phyloP scores from a whole-genome alignment of 2,888 invertebrate genomes.

The Cantharis lateralis region DNA sequence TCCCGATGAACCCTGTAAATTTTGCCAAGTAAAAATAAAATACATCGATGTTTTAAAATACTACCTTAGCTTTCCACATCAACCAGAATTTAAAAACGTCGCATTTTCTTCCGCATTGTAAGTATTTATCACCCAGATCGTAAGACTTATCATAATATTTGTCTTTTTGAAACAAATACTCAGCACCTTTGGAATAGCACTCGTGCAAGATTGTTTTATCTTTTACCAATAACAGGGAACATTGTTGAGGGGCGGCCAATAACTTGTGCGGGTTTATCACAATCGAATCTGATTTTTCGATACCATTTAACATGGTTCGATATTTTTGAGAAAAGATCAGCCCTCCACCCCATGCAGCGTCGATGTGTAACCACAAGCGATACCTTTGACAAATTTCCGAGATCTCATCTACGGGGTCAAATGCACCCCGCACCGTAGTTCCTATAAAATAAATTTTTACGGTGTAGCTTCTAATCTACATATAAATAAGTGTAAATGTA shows the following conservation, averaged over 20 bases:
- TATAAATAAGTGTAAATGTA: background rate
- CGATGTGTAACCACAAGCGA: constrained; percentile 63
- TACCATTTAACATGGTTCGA: constrained; percentile 58
- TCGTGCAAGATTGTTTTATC: constrained; percentile 53
- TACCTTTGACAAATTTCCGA: constrained; percentile 59
- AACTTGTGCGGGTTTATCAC: constrained; percentile 68
- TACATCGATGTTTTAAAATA: constrained; percentile 6
- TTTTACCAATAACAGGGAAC: constrained; percentile 58
- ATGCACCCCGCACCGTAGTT: constrained; percentile 63
- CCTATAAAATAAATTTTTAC: constrained; percentile 50
- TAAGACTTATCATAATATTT: constrained; percentile 60
- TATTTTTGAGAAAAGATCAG: constrained; percentile 61
- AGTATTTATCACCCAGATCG: constrained; percentile 64
- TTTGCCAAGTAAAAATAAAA: background rate
- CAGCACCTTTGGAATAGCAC: constrained; percentile 59
- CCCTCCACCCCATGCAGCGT: constrained; percentile 66
- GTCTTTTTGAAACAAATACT: constrained; percentile 62
- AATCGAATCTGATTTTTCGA: constrained; percentile 63
- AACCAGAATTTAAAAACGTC: constrained; percentile 75
- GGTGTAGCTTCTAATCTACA: background rate
- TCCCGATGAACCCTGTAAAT: constrained; percentile 55
- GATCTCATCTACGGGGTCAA: constrained; percentile 61
- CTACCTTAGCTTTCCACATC: constrained; percentile 70
- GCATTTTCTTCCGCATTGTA: constrained; percentile 72
- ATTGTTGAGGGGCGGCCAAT: constrained; percentile 64